phyloP scores from a whole-genome alignment of 2,797 vertebrate genomes.

The Lagorchestes hirsutus region DNA sequence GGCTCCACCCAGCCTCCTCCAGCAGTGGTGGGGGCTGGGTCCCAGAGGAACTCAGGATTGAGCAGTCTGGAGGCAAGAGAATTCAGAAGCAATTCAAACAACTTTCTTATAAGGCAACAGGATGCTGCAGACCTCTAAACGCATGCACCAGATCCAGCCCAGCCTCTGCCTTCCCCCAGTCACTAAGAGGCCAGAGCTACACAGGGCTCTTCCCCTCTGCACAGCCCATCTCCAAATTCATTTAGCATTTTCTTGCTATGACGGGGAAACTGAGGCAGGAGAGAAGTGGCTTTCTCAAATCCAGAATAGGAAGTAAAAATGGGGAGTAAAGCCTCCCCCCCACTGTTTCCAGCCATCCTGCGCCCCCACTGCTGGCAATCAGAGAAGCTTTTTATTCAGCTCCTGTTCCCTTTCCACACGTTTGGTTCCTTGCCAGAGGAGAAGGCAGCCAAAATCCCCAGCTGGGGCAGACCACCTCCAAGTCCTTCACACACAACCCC shows the following conservation, averaged over 20 bases:
- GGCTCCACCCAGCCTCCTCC: conserved; percentile 15
- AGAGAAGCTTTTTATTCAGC: not conserved
- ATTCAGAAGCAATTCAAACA: conserved; percentile 25
- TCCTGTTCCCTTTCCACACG: not conserved
- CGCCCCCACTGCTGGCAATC: not conserved
- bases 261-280: not conserved
- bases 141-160: conserved; percentile 35
- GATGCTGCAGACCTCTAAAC: not conserved
- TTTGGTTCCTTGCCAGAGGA: not conserved
- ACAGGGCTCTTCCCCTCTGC: not conserved
- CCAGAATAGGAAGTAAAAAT: not conserved
- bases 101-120: conserved; percentile 73
- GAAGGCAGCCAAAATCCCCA: conserved; percentile 13
- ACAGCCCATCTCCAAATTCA: not conserved
- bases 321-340: not conserved
- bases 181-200: not conserved
- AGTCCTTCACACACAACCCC: not conserved
- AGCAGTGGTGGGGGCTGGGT: conserved; percentile 4
- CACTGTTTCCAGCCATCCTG: not conserved
- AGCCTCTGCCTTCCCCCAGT: not conserved
- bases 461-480: not conserved
- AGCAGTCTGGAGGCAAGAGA: conserved; percentile 27
- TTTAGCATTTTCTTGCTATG: not conserved
- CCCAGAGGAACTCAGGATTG: conserved; percentile 30
- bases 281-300: conserved; percentile 46